Conservation (phyloP, 2,888 invertebrate species). For the Lacanobia wlatinum region DNA sequence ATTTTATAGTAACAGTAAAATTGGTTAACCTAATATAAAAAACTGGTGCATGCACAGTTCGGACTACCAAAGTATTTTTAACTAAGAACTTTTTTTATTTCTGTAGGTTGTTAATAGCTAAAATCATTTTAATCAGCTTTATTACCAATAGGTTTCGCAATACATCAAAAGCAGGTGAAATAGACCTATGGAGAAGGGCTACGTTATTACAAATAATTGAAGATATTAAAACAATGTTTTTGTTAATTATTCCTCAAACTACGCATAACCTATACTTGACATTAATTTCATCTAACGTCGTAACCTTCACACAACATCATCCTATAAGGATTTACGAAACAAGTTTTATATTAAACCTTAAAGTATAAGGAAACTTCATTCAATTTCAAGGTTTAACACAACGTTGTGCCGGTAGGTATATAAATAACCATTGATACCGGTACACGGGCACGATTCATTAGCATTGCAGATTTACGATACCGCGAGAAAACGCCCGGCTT, state of each 20-base stretch:
- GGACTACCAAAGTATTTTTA: neutral
- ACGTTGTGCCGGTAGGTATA: slow-evolving; percentile 54
- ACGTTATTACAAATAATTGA: too few species aligned
- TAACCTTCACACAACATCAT: slow-evolving; percentile 28
- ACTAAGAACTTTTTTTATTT: neutral
- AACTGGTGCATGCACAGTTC: slow-evolving; percentile 3
- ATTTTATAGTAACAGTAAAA: slow-evolving; percentile 19
- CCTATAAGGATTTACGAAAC: slow-evolving; percentile 32
- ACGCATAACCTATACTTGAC: neutral
- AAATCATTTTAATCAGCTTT: neutral
- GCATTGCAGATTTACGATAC: slow-evolving; percentile 73
- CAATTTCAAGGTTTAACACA: slow-evolving; percentile 62
- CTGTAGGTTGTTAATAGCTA: neutral
- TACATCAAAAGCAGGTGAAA: neutral
- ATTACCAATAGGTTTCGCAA: neutral
- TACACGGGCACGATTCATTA: slow-evolving; percentile 71
- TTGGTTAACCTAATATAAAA: slow-evolving; percentile 5
- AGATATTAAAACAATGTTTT: too few species aligned
- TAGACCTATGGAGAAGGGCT: neutral
- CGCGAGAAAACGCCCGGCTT: slow-evolving; percentile 67
- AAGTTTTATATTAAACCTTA: slow-evolving; percentile 52
- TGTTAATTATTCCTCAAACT: neutral
- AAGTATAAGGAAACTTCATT: slow-evolving; percentile 57
- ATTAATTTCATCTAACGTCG: slow-evolving; percentile 4
- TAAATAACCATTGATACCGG: slow-evolving; percentile 70